Base-by-base conservation (phyloP, 2,888 invertebrate genomes). In the Lasioglossum pauxillum region DNA sequence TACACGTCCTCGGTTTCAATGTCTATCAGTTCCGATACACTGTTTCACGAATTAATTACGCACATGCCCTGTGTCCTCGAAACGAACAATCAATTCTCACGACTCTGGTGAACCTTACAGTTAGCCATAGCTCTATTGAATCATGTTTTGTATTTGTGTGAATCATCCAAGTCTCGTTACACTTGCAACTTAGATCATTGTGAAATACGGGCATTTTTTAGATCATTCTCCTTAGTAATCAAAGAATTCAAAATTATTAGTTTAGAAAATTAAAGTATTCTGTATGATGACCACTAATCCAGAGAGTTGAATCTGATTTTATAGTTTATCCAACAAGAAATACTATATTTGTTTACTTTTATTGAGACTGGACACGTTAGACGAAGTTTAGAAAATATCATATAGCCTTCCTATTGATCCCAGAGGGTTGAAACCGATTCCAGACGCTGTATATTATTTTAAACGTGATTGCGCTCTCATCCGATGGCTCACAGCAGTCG, bases 41-140 rank as follows among this genome's bases (percentile, higher is more conserved):
- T 35, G 67, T 16, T 14, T 2, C 64, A 27, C 64, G 27, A 64
- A 64, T 64, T 64, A 64, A 64, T 31, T 64, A 31, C 64, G 31
- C 27, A 64, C 31, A 31, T 31, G 27, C 14, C 0, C 31, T 35
- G 64, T 35, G 41, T 16, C 41, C 14, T 38, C 14, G 60, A 35
- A 44, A 35, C 23, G 31, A 60, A 76, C 44, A 53, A 44, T n/a
- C n/a, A n/a, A 75, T 74, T 67, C 57, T 53, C 64, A 71, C 64
- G 75, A 1, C 53, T 78, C 27, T 16, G 19, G 14, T 57, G 72
- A 75, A 73, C 57, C 46, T 78, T 38, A 35, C 79, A 73, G 77
- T 14, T 46, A 23, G 16, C 16, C 1, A 16, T 5, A 46, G 8
- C 23, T 53, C 23, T 60, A 35, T 57, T 49, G 27, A 38, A 67